Percentiles rank a stretch among this genome's conserved stretches.
Conservation (phyloP, 2,888 invertebrate genomes). For the Neoaliturus tenellus region DNA sequence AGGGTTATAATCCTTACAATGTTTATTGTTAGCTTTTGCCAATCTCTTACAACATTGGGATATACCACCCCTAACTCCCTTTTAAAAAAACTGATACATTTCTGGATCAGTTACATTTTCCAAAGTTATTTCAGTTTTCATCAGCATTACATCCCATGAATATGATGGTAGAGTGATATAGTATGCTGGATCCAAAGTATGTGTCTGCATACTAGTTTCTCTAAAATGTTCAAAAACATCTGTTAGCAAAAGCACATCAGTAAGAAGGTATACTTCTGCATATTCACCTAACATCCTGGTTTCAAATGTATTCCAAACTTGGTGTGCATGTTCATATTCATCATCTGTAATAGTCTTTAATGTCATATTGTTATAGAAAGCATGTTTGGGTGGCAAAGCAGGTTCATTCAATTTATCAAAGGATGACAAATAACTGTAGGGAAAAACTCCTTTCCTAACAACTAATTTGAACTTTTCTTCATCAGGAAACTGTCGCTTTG, state of each 20-base stretch:
- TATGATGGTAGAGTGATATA: constrained; percentile 53
- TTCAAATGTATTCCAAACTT: constrained; percentile 69
- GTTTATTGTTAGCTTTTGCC: constrained; percentile 42
- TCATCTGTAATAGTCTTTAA: constrained; percentile 63
- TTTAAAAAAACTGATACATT: constrained; percentile 55
- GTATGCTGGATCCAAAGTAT: constrained; percentile 55
- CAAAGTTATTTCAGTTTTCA: constrained; percentile 46
- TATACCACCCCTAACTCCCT: constrained; percentile 58
- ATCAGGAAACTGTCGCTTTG: no score
- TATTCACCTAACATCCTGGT: constrained; percentile 69
- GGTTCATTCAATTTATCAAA: constrained; percentile 54
- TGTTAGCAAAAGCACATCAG: constrained; percentile 48
- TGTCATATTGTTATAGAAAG: constrained; percentile 65
- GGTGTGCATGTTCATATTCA: constrained; percentile 69
- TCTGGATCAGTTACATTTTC: constrained; percentile 58
- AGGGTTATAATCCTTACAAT: background rate
- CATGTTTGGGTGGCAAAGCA: constrained; percentile 63
- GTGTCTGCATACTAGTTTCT: constrained; percentile 8
- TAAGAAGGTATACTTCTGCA: constrained; percentile 56
- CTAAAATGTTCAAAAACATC: constrained; percentile 61
- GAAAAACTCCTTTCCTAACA: constrained; percentile 54
- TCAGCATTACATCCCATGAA: constrained; percentile 49
- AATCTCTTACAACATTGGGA: constrained; percentile 39
- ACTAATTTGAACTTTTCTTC: background rate
- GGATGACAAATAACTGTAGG: constrained; percentile 64